Evolutionary conservation across 1,140 invertebrate genomes (phyloP), one percentile per base, ranked within the genome.

Genomic region (Drosophila paulistorum): DNA sequence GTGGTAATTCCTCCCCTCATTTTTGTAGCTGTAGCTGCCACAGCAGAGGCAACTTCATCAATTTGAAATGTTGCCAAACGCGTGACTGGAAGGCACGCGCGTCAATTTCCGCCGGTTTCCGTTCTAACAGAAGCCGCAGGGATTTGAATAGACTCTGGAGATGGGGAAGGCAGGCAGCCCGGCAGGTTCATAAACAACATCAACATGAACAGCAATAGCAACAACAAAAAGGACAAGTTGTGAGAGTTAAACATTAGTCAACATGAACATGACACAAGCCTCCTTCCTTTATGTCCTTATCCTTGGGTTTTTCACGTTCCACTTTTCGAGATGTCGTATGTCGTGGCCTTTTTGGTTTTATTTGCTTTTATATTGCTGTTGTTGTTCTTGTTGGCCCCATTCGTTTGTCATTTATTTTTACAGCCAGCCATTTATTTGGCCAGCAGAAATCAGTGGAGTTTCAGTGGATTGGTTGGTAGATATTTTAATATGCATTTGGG

Each of bases 401-500:
- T 89, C 77, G 84, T 75, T 81, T 81, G 86, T 74, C 87, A 82
- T 90, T 90, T 90, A 90, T 79, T 90, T 90, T 90, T 90, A 90
- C 79, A 69, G 70, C 65, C 72, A 55, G 68, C 69, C 87, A 90
- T 90, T 90, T 90, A 71, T 83, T 90, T 83, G 79, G 81, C 66
- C 82, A 74, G 71, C 71, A 73, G 10, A 76, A 84, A 77, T 77
- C 74, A 76, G 74, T 71, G 74, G 55, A 60, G 57, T 66, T 39
- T n/a, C 55, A 42, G 74, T 71, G 77, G 69, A 68, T 69, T 65
- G 45, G 64, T 62, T 65, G 45, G 54, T 55, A 68, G 54, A 68
- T 74, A 87, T 90, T 90, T 90, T 90, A 90, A 90, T 87, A 90
- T 90, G 81, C 89, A 90, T 90, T 90, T 90, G 89, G 87, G 89